phyloP scores from a whole-genome alignment of 2,797 vertebrate species.

The Bothrops alternatus region DNA sequence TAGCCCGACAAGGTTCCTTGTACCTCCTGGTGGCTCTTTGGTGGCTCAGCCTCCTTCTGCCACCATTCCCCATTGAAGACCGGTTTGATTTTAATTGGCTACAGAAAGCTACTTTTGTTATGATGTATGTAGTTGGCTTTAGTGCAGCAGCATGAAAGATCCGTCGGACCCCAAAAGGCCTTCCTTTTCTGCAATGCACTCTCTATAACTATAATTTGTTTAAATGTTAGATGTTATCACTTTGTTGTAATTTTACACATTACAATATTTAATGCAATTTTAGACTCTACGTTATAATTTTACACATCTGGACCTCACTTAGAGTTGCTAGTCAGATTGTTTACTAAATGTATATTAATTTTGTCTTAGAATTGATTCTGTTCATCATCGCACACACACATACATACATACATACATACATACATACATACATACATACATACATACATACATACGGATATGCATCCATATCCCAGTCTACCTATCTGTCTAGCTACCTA shows the following conservation, averaged over 20 bases:
- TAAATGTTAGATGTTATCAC: not conserved
- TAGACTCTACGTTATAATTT: not conserved
- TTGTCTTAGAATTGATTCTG: not conserved
- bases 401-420: not conserved
- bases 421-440: too few relatives aligned
- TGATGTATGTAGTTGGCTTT: not conserved
- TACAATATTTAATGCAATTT: not conserved
- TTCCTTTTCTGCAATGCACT: not conserved
- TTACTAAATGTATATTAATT: not conserved
- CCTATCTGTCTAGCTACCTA: not conserved
- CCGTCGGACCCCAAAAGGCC: not conserved
- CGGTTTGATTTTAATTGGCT: not conserved
- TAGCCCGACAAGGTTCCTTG: not conserved
- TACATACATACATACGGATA: not conserved
- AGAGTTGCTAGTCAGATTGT: not conserved
- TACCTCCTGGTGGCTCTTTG: not conserved
- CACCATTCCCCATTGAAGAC: not conserved
- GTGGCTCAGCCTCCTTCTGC: not conserved
- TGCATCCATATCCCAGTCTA: not conserved
- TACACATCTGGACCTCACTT: not conserved
- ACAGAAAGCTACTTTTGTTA: not conserved
- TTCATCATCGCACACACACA: not conserved
- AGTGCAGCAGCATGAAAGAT: not conserved
- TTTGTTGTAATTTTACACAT: not conserved
- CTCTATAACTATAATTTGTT: not conserved